Evolutionary conservation across 2,797 vertebrate genomes (phyloP), one percentile per base, ranked within the genome.

Genomic region (Ibycter americanus): DNA sequence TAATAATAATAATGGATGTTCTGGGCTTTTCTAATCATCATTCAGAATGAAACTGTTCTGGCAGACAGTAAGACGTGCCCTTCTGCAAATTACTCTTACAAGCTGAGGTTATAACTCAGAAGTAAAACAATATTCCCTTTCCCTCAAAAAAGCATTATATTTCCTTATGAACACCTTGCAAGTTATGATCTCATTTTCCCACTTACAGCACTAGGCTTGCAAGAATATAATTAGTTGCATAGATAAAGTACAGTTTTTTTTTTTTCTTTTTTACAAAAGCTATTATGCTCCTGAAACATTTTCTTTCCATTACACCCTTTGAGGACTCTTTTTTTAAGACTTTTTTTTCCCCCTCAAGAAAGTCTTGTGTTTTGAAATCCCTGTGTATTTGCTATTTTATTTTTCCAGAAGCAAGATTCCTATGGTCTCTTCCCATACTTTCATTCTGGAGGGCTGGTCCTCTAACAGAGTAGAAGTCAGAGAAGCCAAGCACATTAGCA

Each of bases 341-440:
- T 27, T 4, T 6, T 51, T 23, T 8, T 29, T 38, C 40, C 40
- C 40, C 15, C 12, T 1, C 0, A 65, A 27, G 1, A 12, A 80
- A 54, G 25, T 31, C 25, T 26, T 47, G 8, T 25, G 25, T 89
- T 22, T 52, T 52, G 19, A 85, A 77, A 89, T 7, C 10, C 36
- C 9, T n/a, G 26, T 6, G 12, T 86, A 49, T 54, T 59, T 66
- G 15, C 6, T 23, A 42, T 15, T n/a, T 29, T 34, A 29, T 67
- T 86, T 91, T 78, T 83, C 20, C 56, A 88, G 66, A 83, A 81
- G 32, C 16, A 80, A 83, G n/a, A 78, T 31, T 62, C 42, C 66
- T 44, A 47, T 4, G 2, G n/a, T 32, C 4, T 83, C 68, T 74
- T 47, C 49, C 31, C 46, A 72, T 5, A 40, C 11, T 40, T 88